Percentiles rank a stretch among this genome's conserved stretches.
These are phyloP conservation scores for Ips typographus DNA, from an alignment of 1,140 invertebrate genomes.

Conservation along the genomic window DNA sequence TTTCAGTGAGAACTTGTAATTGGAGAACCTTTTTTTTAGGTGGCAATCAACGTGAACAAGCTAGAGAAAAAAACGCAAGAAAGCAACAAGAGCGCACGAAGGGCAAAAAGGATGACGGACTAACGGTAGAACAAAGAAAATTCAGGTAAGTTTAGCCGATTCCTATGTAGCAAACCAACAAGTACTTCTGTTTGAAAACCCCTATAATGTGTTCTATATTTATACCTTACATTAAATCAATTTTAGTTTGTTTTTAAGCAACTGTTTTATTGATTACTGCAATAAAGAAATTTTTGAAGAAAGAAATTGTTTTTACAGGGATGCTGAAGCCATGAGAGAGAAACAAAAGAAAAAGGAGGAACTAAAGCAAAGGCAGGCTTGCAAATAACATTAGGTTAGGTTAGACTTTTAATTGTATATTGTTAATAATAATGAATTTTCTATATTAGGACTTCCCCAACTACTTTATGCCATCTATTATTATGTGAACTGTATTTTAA, in stretches of 20 bases:
- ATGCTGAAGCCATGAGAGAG: constrained; percentile 79
- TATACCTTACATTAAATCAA: constrained; percentile 7
- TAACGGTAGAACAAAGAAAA: constrained; percentile 76
- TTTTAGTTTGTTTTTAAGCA: constrained; percentile 2
- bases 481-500: too few relatives aligned
- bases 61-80: constrained; percentile 78
- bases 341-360: constrained; percentile 73
- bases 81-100: constrained; percentile 71
- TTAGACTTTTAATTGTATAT: neutral
- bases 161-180: too few relatives aligned
- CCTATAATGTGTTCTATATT: neutral
- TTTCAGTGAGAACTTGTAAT: constrained; percentile 6
- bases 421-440: too few relatives aligned
- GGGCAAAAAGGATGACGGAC: constrained; percentile 64
- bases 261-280: constrained; percentile 9
- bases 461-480: too few relatives aligned
- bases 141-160: constrained; percentile 60
- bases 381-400: constrained; percentile 27
- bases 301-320: constrained; percentile 60
- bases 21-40: constrained; percentile 54
- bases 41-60: constrained; percentile 86
- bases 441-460: too few relatives aligned
- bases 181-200: too few relatives aligned
- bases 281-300: constrained; percentile 37
- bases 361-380: constrained; percentile 32